Evolutionary conservation across 92 coral and sea anemone species (phyloP), one percentile per base, ranked within the genome.

Genomic region (Epizoanthus rinbou): DNA sequence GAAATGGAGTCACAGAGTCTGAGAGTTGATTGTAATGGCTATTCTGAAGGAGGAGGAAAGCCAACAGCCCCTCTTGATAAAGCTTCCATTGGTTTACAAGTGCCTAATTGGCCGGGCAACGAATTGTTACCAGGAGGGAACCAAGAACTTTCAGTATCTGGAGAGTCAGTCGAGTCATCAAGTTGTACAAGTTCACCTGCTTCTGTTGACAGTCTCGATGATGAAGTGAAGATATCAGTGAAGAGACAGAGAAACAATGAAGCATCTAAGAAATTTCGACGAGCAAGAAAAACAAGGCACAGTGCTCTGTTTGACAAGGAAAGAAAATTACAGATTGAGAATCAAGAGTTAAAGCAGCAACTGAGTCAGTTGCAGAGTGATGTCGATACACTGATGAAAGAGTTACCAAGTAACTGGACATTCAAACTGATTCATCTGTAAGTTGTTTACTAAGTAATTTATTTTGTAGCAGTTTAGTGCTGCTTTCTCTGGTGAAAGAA

Each of bases 251-350:
- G 98, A 43, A 93, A 93, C 69, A 93, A 93, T 52, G 60, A 93
- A 69, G 98, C 98, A 10, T 93, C 98, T 22, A 91, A 84, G 75
- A 93, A 93, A 88, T 93, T 93, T 67, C 86, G 98, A 67, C 90
- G 84, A 43, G 72, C 74, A 31, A 89, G 88, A 69, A 93, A 91
- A 68, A 88, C 89, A 69, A 93, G 84, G 73, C 94, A 86, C 47
- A 79, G 84, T 69, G 87, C 91, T 6, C 72, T 93, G 83, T 93
- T 93, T 89, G 89, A 87, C 14, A 88, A 76, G 62, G 91, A 79
- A 54, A 68, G 59, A 54, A 84, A 82, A 71, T 64, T 93, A 64
- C 91, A 87, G 80, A 79, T 73, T 58, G 98, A 93, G 84, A 93
- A 93, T 74, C 85, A 87, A 66, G 58, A 37, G 11, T 82, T 93